phyloP scores from a whole-genome alignment of 1,140 invertebrate species.

The Trissolcus basalis region DNA sequence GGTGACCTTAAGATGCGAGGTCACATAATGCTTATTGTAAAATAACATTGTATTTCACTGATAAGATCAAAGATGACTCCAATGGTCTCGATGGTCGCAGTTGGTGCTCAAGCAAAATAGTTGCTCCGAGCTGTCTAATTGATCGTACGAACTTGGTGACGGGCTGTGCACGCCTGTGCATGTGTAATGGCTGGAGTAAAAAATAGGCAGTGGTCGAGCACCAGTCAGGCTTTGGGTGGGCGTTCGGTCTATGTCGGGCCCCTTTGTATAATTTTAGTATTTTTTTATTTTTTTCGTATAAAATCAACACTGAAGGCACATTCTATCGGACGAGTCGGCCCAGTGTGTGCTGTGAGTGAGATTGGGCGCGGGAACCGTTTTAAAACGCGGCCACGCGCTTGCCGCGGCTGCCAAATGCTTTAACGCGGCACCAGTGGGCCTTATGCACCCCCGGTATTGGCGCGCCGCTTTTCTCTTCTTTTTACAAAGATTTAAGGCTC shows the following conservation, averaged over 20 bases:
- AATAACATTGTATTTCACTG: not conserved
- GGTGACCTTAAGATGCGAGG: not conserved
- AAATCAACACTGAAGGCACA: constrained; percentile 92
- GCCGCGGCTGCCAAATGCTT: constrained; percentile 69
- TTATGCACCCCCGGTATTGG: constrained; percentile 71
- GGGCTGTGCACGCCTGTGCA: not conserved
- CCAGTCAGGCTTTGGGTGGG: constrained; percentile 81
- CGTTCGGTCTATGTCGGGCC: constrained; percentile 89
- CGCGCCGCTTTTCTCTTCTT: constrained; percentile 40
- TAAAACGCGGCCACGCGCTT: constrained; percentile 62
- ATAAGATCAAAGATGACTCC: too few relatives aligned
- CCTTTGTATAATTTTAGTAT: constrained; percentile 82
- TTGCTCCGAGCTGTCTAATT: too few relatives aligned
- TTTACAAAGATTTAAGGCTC: constrained; percentile 56
- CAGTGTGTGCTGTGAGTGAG: constrained; percentile 81
- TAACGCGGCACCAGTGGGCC: constrained; percentile 60
- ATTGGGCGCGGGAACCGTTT: constrained; percentile 73
- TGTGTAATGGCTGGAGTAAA: constrained; percentile 52
- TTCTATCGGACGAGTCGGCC: constrained; percentile 92
- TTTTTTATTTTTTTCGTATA: constrained; percentile 82
- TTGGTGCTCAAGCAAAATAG: too few relatives aligned
- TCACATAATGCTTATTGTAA: constrained; percentile 22
- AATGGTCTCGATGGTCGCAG: too few relatives aligned
- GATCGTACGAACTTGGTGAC: not conserved
- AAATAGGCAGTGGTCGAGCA: constrained; percentile 75